These are phyloP conservation scores for Morinoia aosen DNA, from an alignment of 2,888 invertebrate species.

Conservation along the genomic window DNA sequence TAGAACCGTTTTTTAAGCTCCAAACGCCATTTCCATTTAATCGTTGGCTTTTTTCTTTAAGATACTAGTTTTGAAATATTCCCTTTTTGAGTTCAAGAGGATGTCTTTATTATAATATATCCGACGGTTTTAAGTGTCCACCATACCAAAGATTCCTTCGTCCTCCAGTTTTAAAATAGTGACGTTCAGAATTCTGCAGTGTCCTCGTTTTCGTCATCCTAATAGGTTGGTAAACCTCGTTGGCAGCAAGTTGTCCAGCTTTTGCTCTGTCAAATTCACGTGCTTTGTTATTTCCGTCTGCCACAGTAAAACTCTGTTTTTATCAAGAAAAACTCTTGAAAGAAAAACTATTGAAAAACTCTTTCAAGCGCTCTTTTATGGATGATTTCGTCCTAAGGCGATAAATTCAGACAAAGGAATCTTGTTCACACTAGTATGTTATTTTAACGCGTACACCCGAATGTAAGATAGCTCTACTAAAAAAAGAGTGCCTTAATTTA, in stretches of 20 bases:
- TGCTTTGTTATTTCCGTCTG: not conserved
- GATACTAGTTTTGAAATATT: not conserved
- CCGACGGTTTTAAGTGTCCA: not conserved
- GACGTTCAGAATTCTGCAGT: not conserved
- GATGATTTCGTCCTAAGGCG: not conserved
- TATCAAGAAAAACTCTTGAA: too few species aligned
- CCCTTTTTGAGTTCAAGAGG: not conserved
- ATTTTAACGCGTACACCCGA: not conserved
- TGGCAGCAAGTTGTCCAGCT: not conserved
- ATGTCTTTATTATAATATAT: not conserved
- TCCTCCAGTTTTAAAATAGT: not conserved
- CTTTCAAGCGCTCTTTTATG: not conserved
- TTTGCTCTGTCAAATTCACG: not conserved
- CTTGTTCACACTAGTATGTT: not conserved
- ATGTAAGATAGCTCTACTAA: not conserved
- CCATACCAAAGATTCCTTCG: not conserved
- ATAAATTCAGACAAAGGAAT: not conserved
- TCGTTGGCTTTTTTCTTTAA: not conserved
- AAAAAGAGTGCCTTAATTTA: not conserved
- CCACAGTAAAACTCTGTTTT: not conserved
- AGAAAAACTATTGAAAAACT: too few species aligned
- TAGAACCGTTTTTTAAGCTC: not conserved
- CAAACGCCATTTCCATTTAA: not conserved
- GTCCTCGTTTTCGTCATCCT: not conserved
- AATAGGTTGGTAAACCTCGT: not conserved